phyloP scores from a whole-genome alignment of 1,140 invertebrate genomes.

The Drosophila baimaii region DNA sequence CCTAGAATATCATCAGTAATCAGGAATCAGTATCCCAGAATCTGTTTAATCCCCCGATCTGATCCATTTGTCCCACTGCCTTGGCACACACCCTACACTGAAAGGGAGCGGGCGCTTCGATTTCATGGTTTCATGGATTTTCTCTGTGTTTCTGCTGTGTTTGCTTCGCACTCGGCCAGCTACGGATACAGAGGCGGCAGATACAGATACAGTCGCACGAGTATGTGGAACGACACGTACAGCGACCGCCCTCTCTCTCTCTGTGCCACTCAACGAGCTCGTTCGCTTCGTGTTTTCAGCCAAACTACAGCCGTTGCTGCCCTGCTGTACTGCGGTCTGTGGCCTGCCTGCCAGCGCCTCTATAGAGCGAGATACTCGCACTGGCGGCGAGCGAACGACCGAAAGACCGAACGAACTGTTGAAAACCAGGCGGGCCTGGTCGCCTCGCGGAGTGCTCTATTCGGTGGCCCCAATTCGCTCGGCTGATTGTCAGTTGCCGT shows the following conservation, averaged over 20 bases:
- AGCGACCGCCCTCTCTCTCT: constrained; percentile 19
- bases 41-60: constrained; percentile 33
- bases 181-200: constrained; percentile 29
- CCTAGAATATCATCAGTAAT: background rate
- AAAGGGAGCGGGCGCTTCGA: constrained; percentile 20
- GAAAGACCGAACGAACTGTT: constrained; percentile 1
- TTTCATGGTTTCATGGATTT: constrained; percentile 27
- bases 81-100: constrained; percentile 32
- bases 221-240: constrained; percentile 51
- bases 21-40: background rate
- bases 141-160: constrained; percentile 18
- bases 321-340: constrained; percentile 65
- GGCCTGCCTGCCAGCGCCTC: constrained; percentile 37
- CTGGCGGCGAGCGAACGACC: constrained; percentile 31
- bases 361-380: constrained; percentile 67
- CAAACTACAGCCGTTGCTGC: constrained; percentile 47
- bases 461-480: background rate
- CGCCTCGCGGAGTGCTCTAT: constrained; percentile 28
- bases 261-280: constrained; percentile 46
- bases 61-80: constrained; percentile 36
- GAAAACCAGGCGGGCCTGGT: constrained; percentile 34
- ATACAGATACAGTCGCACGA: constrained; percentile 30
- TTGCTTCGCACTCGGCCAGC: constrained; percentile 28
- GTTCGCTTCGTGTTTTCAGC: constrained; percentile 61
- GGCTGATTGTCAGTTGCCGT: constrained; percentile 15